Base-by-base conservation (phyloP, 2,113 vertebrate genomes). In the Lepus americanus region DNA sequence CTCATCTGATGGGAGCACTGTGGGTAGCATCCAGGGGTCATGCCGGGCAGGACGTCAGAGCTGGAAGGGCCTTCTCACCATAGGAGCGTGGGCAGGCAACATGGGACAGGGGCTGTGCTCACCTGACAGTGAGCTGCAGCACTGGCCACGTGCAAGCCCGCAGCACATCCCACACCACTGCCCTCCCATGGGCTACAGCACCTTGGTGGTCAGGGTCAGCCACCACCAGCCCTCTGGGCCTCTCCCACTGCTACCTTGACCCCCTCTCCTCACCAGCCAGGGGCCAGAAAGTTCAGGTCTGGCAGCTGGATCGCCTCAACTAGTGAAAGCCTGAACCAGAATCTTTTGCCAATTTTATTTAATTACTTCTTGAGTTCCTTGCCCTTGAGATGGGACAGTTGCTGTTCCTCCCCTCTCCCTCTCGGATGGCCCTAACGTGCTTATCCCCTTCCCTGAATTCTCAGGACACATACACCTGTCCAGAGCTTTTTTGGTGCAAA, bases 261-360 rank as follows among this genome's bases (percentile, higher is more conserved):
- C 63, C 39, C 49, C 53, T 67, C 17, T 78, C 20, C n/a, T 93
- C 49, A 74, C 33, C 29, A 55, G 25, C 82, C 39, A 67, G 20
- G 83, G 36, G 59, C 70, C 20, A 74, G 81, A 39, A 95, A 76
- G 82, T 51, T 73, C 55, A 39, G 67, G 31, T 72, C 61, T 80
- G 33, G 82, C 87, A 77, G 59, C 44, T 95, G 33, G 63, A 74
- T 67, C 82, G n/a, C 66, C 82, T 14, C 19, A 80, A 78, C 16
- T 87, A 49, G 44, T 89, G 19, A 94, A 78, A 94, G 61, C 77
- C 72, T 90, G 19, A 89, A 83, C 83, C 23, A 78, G n/a, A 94
- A 55, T 89, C n/a, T 77, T 89, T 85, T 96, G 72, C 63, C 39
- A 86, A 19, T 59, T 59, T 59, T 19, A 14, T 59, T 59, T 59